These are phyloP conservation scores for Squalus acanthias DNA, from an alignment of 2,797 vertebrate genomes.

Conservation along the genomic window DNA sequence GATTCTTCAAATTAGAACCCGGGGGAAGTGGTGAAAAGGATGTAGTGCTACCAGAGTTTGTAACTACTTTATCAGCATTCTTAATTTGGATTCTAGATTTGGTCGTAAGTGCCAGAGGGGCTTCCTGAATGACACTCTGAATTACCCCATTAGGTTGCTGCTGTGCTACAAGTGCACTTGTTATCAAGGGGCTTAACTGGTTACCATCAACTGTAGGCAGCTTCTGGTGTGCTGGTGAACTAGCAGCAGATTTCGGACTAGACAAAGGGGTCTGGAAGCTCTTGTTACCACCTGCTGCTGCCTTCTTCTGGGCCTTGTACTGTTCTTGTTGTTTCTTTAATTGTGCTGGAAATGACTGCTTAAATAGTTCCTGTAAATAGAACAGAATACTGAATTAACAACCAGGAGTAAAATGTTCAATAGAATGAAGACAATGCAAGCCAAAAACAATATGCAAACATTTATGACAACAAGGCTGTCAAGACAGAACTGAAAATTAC, in stretches of 20 bases:
- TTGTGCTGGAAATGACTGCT: conserved; percentile 66
- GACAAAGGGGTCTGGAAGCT: conserved; percentile 50
- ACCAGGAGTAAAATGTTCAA: neutral
- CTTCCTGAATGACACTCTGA: conserved; percentile 76
- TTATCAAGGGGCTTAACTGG: conserved; percentile 81
- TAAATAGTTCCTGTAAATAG: conserved; percentile 70
- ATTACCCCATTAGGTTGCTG: conserved; percentile 71
- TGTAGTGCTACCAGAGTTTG: conserved; percentile 55
- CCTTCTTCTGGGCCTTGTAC: conserved; percentile 77
- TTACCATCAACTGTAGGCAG: conserved; percentile 61
- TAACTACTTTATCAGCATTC: conserved; percentile 56
- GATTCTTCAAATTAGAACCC: conserved; percentile 66
- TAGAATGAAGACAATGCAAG: conserved; percentile 42
- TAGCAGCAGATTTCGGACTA: conserved; percentile 59
- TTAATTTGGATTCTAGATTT: conserved; percentile 69
- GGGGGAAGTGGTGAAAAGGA: conserved; percentile 72
- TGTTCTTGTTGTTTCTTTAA: conserved; percentile 69
- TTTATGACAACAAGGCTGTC: neutral
- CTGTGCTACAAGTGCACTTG: conserved; percentile 86
- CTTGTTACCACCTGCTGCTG: conserved; percentile 47
- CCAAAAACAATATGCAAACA: conserved; percentile 37
- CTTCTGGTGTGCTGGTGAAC: conserved; percentile 64
- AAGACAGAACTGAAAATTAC: conserved; percentile 42
- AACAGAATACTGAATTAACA: conserved; percentile 37
- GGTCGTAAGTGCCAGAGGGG: conserved; percentile 82